These are phyloP conservation scores for Delphinapterus leucas DNA, from an alignment of 2,113 vertebrate species.

Conservation along the genomic window DNA sequence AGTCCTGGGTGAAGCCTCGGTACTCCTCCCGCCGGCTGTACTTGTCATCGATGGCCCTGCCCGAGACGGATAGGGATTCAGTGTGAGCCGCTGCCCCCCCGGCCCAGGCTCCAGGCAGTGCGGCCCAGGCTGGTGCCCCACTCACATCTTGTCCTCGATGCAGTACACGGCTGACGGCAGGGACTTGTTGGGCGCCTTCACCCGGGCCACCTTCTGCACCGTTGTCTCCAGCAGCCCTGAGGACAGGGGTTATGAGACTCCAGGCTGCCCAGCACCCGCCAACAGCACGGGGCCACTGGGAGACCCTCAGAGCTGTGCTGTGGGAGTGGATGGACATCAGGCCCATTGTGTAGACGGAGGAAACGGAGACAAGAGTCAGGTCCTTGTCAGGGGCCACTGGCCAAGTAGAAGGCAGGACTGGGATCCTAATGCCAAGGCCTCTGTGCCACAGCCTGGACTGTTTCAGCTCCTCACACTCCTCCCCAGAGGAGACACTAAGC, in stretches of 20 bases:
- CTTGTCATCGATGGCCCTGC: constrained; percentile 93
- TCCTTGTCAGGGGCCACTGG: neutral
- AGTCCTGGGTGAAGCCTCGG: constrained; percentile 93
- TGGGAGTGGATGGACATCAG: neutral
- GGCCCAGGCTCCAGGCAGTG: rapidly evolving
- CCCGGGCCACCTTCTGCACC: constrained; percentile 90
- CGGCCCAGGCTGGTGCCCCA: rapidly evolving
- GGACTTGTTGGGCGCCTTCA: constrained; percentile 86
- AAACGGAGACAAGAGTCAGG: neutral
- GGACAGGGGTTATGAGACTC: neutral
- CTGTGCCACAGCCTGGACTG: neutral
- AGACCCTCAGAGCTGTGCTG: neutral
- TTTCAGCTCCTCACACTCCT: too few relatives aligned
- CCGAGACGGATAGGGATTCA: rapidly evolving
- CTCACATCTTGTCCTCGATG: constrained; percentile 95
- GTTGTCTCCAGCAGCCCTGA: constrained; percentile 91
- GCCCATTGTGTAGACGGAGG: neutral
- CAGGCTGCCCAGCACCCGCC: neutral
- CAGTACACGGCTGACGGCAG: constrained; percentile 91
- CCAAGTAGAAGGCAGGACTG: neutral
- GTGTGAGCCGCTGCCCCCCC: rapidly evolving
- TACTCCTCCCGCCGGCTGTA: constrained; percentile 94
- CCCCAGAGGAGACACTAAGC: neutral
- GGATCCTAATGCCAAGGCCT: neutral
- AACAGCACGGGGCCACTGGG: rapidly evolving